A percentile compares a stretch with the other conserved stretches of the same genome.
Evolutionary conservation across 2,113 vertebrate genomes (phyloP).

Genomic region (Paraplagusia blochii): DNA sequence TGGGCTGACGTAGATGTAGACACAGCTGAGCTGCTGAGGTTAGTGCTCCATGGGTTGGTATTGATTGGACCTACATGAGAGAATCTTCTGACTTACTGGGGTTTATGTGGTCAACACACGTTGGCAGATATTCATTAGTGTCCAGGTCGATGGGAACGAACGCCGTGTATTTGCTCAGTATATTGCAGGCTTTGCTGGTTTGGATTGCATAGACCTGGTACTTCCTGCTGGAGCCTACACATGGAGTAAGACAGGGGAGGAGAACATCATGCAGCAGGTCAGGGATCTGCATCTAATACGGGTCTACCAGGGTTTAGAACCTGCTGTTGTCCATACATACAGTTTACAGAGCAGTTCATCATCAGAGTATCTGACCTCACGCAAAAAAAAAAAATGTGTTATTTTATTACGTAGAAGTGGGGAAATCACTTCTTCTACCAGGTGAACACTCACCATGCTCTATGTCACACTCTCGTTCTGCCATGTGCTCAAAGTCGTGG

Average conservation of each 20-base stretch:
- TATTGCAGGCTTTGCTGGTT: constrained; percentile 90
- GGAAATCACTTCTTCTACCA: too few relatives aligned
- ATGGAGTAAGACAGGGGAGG: not conserved
- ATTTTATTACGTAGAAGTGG: too few relatives aligned
- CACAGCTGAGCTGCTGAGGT: too few relatives aligned
- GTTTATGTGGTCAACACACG: constrained; percentile 78
- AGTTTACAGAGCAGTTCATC: too few relatives aligned
- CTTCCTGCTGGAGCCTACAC: constrained; percentile 81
- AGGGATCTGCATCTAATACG: too few relatives aligned
- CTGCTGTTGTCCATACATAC: too few relatives aligned
- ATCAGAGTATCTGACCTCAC: too few relatives aligned
- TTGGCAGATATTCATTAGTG: constrained; percentile 84
- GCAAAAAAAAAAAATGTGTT: too few relatives aligned
- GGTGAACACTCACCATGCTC: constrained; percentile 87
- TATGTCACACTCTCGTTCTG: constrained; percentile 84
- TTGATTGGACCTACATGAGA: not conserved
- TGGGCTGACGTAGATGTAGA: not conserved
- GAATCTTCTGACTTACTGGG: constrained; percentile 72
- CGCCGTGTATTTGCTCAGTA: constrained; percentile 91
- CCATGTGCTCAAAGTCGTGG: constrained; percentile 90
- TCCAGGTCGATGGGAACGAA: constrained; percentile 88
- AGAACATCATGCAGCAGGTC: too few relatives aligned
- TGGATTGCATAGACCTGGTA: constrained; percentile 87
- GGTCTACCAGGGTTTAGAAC: too few relatives aligned
- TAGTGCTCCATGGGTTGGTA: not conserved